Conservation (phyloP, 2,888 invertebrate species). For the Pelosia muscerda region DNA sequence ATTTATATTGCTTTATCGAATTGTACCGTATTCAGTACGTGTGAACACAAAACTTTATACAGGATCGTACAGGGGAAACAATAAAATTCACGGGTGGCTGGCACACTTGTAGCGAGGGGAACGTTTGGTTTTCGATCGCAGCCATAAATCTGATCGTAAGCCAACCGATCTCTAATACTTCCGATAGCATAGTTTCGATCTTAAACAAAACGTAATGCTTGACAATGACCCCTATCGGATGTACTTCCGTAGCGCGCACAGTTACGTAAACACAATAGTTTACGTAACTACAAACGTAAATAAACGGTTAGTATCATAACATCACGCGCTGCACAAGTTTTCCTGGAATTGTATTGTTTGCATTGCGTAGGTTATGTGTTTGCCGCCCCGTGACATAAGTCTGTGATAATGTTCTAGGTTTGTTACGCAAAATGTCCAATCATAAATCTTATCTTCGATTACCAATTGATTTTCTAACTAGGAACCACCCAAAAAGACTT, state of each 20-base stretch:
- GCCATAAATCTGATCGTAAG: conserved; percentile 70
- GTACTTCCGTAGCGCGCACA: conserved; percentile 18
- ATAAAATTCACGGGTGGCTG: conserved; percentile 81
- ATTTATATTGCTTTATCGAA: conserved; percentile 67
- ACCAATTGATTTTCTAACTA: too few species aligned
- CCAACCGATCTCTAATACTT: conserved; percentile 65
- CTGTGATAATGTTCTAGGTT: neutral
- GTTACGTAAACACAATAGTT: conserved; percentile 2
- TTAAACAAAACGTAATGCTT: conserved; percentile 48
- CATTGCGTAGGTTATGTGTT: conserved; percentile 7
- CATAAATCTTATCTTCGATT: too few species aligned
- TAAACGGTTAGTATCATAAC: conserved; percentile 9
- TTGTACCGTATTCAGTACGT: conserved; percentile 55
- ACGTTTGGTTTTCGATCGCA: conserved; percentile 56
- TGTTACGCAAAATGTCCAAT: neutral
- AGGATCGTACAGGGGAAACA: conserved; percentile 71
- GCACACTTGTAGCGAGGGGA: conserved; percentile 53
- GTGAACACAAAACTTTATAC: conserved; percentile 74
- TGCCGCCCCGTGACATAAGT: neutral
- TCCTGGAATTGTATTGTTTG: conserved; percentile 7
- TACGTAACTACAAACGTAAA: neutral
- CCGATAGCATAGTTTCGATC: conserved; percentile 63
- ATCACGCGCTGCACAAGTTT: conserved; percentile 9
- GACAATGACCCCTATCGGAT: conserved; percentile 42
- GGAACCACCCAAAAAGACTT: too few species aligned